Percentiles rank a stretch among this genome's conserved stretches.
phyloP scores from a whole-genome alignment of 2,888 invertebrate genomes.

The Perdita meconis region DNA sequence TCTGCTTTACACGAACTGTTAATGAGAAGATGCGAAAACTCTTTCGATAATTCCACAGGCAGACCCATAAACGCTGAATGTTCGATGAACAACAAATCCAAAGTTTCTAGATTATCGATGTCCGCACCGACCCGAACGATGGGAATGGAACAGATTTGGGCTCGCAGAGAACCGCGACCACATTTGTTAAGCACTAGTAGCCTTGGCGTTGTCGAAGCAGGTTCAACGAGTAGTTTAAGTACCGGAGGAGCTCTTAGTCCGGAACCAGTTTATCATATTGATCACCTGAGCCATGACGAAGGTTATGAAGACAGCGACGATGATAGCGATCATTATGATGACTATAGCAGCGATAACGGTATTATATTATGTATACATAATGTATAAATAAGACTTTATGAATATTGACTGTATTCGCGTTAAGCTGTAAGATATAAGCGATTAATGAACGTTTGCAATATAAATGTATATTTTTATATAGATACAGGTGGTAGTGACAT shows the following conservation, averaged over 20 bases:
- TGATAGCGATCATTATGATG: constrained; percentile 94
- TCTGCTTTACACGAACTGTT: constrained; percentile 88
- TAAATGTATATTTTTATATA: constrained; percentile 71
- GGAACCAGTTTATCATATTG: constrained; percentile 87
- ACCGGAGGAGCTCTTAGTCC: constrained; percentile 94
- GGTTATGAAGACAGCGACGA: constrained; percentile 93
- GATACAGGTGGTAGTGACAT: constrained; percentile 89
- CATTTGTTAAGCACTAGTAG: constrained; percentile 94
- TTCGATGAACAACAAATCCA: constrained; percentile 80
- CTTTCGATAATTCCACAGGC: constrained; percentile 77
- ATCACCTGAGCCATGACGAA: constrained; percentile 91
- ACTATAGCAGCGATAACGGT: constrained; percentile 93
- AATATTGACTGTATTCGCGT: constrained; percentile 26
- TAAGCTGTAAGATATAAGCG: background rate
- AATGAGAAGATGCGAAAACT: constrained; percentile 87
- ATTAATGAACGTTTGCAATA: background rate
- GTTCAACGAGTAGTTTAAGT: constrained; percentile 92
- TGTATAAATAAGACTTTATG: constrained; percentile 3
- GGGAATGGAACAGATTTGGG: constrained; percentile 93
- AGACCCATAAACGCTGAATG: constrained; percentile 69
- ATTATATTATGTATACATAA: constrained; percentile 52
- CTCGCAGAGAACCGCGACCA: constrained; percentile 93
- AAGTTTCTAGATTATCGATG: constrained; percentile 90
- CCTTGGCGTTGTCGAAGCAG: constrained; percentile 89
- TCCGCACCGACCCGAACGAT: constrained; percentile 93